phyloP scores from a whole-genome alignment of 2,888 invertebrate species.

The Odontocolon sp. region DNA sequence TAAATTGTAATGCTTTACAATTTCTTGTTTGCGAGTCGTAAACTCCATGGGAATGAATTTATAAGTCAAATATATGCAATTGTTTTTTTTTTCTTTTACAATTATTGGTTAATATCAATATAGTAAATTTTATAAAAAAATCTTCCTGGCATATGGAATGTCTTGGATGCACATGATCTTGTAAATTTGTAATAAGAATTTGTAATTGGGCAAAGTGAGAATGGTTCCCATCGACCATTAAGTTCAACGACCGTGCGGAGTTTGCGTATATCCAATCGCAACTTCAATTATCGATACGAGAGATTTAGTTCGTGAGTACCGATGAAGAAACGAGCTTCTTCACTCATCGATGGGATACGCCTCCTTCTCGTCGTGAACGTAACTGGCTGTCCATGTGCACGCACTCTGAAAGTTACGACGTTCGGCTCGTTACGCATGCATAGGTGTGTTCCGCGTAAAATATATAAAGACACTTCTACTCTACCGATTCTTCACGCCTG shows the following conservation, averaged over 20 bases:
- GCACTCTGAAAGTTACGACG: constrained; percentile 70
- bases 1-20: no score
- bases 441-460: constrained; percentile 65
- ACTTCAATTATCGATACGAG: constrained; percentile 62
- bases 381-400: constrained; percentile 61
- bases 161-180: no score
- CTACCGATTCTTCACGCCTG: constrained; percentile 32
- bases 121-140: no score
- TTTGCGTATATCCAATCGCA: constrained; percentile 43
- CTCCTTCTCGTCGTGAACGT: constrained; percentile 62
- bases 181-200: no score
- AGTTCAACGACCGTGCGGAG: constrained; percentile 38
- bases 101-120: no score
- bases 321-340: constrained; percentile 58
- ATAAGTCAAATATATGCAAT: no score
- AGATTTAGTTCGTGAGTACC: constrained; percentile 33
- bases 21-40: no score
- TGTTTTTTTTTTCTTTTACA: no score
- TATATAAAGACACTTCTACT: constrained; percentile 40
- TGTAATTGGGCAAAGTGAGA: no score
- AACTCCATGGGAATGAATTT: no score
- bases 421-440: constrained; percentile 75
- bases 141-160: no score
- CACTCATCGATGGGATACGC: constrained; percentile 59
- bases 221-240: no score